A percentile compares a stretch with the other conserved stretches of the same genome.
phyloP scores from a whole-genome alignment of 2,113 vertebrate species.

The Centropus unirufus region DNA sequence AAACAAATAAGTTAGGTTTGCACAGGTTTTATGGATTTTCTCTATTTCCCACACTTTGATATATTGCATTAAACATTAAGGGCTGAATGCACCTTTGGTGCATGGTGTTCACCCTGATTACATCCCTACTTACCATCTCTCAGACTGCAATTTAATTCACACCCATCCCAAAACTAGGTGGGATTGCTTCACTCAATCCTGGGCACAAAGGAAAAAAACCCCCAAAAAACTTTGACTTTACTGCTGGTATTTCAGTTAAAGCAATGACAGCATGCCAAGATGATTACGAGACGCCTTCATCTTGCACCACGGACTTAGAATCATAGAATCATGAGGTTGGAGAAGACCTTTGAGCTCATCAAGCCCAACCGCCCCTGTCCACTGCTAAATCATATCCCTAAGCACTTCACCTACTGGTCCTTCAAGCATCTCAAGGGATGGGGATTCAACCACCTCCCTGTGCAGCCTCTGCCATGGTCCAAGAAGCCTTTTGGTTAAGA shows the following conservation, averaged over 20 bases:
- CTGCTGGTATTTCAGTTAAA: background rate
- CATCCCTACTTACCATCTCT: rapidly evolving
- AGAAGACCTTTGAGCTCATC: too few relatives aligned
- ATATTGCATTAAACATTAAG: background rate
- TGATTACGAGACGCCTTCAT: rapidly evolving
- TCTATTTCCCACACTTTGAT: background rate
- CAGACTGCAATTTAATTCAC: background rate
- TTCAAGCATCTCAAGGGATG: too few relatives aligned
- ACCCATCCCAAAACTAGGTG: background rate
- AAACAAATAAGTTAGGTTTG: background rate
- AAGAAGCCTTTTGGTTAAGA: too few relatives aligned
- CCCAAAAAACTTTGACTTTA: background rate
- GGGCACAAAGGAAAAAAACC: too few relatives aligned
- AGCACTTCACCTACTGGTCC: too few relatives aligned
- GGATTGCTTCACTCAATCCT: background rate
- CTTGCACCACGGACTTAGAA: background rate
- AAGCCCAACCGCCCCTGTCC: too few relatives aligned
- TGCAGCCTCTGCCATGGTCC: too few relatives aligned
- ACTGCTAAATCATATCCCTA: too few relatives aligned
- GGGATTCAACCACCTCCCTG: too few relatives aligned
- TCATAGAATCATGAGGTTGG: too few relatives aligned
- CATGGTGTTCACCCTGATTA: background rate
- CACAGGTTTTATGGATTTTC: background rate
- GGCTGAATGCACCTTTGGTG: background rate
- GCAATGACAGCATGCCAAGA: rapidly evolving